A percentile compares a stretch with the other conserved stretches of the same genome.
Conservation (phyloP, 2,113 vertebrate species). For the Centrocercus urophasianus region DNA sequence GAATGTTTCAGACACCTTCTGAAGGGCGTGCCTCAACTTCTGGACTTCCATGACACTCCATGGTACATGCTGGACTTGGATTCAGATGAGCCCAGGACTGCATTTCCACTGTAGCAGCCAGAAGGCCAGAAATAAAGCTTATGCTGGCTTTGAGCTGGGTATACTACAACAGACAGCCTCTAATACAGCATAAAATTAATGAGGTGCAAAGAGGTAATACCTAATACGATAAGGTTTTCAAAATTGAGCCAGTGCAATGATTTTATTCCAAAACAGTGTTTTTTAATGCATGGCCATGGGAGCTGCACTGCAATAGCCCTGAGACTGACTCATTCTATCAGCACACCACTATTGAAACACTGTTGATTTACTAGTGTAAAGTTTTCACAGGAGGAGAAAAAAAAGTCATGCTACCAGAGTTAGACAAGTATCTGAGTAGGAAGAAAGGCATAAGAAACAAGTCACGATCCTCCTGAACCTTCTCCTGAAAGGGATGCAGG, state of each 20-base stretch:
- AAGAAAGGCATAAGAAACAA: not conserved
- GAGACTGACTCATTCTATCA: not conserved
- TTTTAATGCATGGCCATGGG: not conserved
- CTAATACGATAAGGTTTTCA: not conserved
- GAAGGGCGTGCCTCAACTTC: not conserved
- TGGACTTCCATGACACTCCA: not conserved
- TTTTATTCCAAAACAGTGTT: not conserved
- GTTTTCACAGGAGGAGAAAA: not conserved
- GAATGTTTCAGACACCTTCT: not conserved
- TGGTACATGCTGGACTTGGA: fast-evolving
- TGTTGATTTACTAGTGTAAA: not conserved
- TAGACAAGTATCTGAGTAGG: not conserved
- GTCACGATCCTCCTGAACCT: not conserved
- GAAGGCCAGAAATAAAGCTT: not conserved
- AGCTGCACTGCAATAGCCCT: not conserved
- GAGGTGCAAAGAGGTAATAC: not conserved
- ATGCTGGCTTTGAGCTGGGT: not conserved
- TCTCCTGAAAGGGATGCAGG: not conserved
- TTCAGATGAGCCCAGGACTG: not conserved
- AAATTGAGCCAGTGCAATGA: not conserved
- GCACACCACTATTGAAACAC: not conserved
- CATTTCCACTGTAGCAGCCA: not conserved
- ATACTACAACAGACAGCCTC: not conserved
- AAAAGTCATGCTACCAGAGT: not conserved
- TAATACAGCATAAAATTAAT: not conserved